Base-by-base conservation (phyloP, 2,888 invertebrate species). In the Chelonus formosanus region DNA sequence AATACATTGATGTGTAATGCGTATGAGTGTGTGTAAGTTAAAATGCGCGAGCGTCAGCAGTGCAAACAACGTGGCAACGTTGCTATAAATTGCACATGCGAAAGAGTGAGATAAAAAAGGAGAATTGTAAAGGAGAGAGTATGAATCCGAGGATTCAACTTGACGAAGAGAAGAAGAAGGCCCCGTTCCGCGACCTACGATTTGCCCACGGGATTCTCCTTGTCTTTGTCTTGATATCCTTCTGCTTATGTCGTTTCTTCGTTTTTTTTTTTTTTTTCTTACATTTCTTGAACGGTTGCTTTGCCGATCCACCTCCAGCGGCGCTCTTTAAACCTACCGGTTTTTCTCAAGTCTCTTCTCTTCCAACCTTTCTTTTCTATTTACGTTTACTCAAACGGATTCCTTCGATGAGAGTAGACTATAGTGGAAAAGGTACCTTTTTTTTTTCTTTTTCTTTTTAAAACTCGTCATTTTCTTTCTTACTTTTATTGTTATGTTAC, bases 21-120 rank as follows among this genome's bases (percentile, higher is more conserved):
- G 58, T 58, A 34, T 32, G 44, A 35, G 53, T 44, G 40, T 20
- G 20, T 61, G 53, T 52, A 32, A 31, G 61, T 43, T 31, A 57
- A 43, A 48, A 40, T 43, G 47, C 50, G 55, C 40, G 54, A 40
- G 52, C 53, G 53, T 53, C 44, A 65, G 65, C 57, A 32, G 56
- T 34, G 32, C 6, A 68, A 67, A 67, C 60, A 72, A 76, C 73
- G 73, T 75, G 78, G 78, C 78, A 76, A 77, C 78, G 69, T 70
- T 62, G 79, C 71, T 40, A 4, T 20, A 36, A 32, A 20, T 3
- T 34, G 72, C 66, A 70, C 71, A 55, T 45, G 62, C 36, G 56
- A 59, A 73, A 75, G 75, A 60, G 50, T 40, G 50, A 32, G 40
- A 61, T 40, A 53, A 40, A 53, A 32, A 61, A 40, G 34, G 8